These are phyloP conservation scores for Venturia canescens DNA, from an alignment of 1,140 invertebrate genomes.

Conservation along the genomic window DNA sequence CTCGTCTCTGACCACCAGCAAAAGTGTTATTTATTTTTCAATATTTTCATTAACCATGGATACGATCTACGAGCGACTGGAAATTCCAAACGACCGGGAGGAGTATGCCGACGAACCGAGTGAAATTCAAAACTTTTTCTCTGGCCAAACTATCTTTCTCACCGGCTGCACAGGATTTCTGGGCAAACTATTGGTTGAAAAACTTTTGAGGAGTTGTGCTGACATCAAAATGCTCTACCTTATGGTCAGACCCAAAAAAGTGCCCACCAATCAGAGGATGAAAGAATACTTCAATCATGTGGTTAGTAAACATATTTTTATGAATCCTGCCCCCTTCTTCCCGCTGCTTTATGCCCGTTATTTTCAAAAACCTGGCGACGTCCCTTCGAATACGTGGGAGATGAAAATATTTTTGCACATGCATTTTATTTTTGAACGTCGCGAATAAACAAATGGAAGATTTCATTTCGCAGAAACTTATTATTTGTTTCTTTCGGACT, in stretches of 20 bases:
- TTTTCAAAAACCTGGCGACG: too few species aligned
- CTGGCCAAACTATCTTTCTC: slow-evolving; percentile 57
- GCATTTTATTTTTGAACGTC: too few species aligned
- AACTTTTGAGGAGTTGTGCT: slow-evolving; percentile 80
- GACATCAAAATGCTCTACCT: slow-evolving; percentile 79
- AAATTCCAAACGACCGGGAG: slow-evolving; percentile 43
- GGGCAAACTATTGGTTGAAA: slow-evolving; percentile 81
- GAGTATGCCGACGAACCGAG: slow-evolving; percentile 34
- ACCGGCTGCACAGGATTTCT: slow-evolving; percentile 78
- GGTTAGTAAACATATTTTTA: slow-evolving; percentile 58
- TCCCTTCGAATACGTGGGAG: too few species aligned
- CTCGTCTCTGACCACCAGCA: too few species aligned
- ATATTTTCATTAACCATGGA: slow-evolving; percentile 47
- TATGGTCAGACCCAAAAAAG: slow-evolving; percentile 78
- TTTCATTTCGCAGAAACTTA: too few species aligned
- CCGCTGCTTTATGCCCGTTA: too few species aligned
- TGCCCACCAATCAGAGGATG: slow-evolving; percentile 67
- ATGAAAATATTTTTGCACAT: too few species aligned
- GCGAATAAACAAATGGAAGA: too few species aligned
- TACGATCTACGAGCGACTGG: slow-evolving; percentile 58
- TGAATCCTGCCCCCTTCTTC: too few species aligned
- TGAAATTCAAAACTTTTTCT: slow-evolving; percentile 55
- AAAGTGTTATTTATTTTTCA: not conserved
- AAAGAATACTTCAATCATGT: slow-evolving; percentile 62
- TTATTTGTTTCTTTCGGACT: too few species aligned